Percentiles rank a stretch among this genome's conserved stretches.
Evolutionary conservation across 2,888 invertebrate genomes (phyloP).

Genomic region (Girardia tigrina): DNA sequence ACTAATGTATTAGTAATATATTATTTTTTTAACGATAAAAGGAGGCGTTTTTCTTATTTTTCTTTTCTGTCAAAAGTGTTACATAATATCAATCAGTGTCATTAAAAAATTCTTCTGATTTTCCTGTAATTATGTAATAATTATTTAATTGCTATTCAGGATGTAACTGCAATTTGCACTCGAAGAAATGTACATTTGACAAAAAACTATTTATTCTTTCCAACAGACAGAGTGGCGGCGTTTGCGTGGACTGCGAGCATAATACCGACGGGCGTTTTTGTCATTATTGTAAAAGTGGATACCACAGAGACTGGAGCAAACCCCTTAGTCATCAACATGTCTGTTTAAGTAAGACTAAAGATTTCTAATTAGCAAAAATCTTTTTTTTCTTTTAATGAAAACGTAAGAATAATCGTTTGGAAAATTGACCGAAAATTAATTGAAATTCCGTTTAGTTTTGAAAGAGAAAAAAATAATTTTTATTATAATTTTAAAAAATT

Average conservation of each 20-base stretch:
- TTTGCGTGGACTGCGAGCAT: constrained; percentile 87
- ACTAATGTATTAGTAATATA: too few species aligned
- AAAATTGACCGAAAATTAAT: neutral
- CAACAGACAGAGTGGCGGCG: constrained; percentile 80
- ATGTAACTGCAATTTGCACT: constrained; percentile 94
- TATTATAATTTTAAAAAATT: too few species aligned
- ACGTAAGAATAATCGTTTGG: neutral
- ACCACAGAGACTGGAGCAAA: constrained; percentile 76
- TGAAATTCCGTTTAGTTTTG: too few species aligned
- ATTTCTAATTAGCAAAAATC: neutral
- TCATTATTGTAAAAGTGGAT: constrained; percentile 93
- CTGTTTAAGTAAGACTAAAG: constrained; percentile 72
- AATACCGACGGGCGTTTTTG: constrained; percentile 86
- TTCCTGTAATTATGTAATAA: neutral
- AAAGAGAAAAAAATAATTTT: too few species aligned
- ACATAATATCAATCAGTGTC: neutral
- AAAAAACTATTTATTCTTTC: constrained; percentile 92
- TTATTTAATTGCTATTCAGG: constrained; percentile 64
- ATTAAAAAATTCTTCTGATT: too few species aligned
- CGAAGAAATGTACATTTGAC: constrained; percentile 87
- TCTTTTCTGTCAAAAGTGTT: too few species aligned
- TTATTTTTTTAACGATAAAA: too few species aligned
- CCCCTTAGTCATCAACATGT: constrained; percentile 83
- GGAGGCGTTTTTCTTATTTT: too few species aligned
- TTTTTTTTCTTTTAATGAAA: neutral